Base-by-base conservation (phyloP, 2,113 vertebrate genomes). In the Xerus inauris region DNA sequence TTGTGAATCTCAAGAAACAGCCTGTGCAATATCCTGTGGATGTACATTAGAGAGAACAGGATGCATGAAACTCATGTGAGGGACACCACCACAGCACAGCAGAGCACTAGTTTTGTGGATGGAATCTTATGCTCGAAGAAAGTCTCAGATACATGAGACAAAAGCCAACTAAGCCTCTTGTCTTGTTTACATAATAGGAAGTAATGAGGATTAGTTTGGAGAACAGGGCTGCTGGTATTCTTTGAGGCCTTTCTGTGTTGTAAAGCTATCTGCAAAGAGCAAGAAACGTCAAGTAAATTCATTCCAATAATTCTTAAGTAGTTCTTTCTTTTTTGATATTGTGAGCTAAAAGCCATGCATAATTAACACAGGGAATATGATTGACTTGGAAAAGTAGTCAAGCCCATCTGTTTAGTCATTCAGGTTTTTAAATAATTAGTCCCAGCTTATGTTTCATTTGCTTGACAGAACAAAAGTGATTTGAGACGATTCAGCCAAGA, bases 381-480 rank as follows among this genome's bases (percentile, higher is more conserved):
- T 51, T 89, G 64, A 47, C 17, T 57, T 87, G 79, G 87, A 97
- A 91, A 75, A 24, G 22, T 45, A 49, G 64, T 62, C 32, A 35
- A 84, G 38, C 12, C 79, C 64, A 96, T 94, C 94, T 80, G 42
- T 65, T 89, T 67, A 88, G 47, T 82, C 32, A 75, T 47, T 95
- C 71, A 47, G 2, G 42, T 80, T 83, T 96, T 89, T 35, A 87
- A 84, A 54, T 49, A 91, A 95, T 87, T 80, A 83, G 47, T 93
- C n/a, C 24, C 87, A 93, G 64, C 14, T 95, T 93, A 89, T 81
- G n/a, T 84, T 89, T 94, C n/a, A 19, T 87, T 30, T 57, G 9
- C n/a, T 51, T 87, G n/a, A 87, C n/a, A 89, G 85, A 89, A 88
- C 40, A 94, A 93, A 87, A 91, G 67, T 42, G 38, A 81, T 88